Evolutionary conservation across 2,797 vertebrate species (phyloP), one percentile per base, ranked within the genome.

Genomic region (Pipistrellus pygmaeus): DNA sequence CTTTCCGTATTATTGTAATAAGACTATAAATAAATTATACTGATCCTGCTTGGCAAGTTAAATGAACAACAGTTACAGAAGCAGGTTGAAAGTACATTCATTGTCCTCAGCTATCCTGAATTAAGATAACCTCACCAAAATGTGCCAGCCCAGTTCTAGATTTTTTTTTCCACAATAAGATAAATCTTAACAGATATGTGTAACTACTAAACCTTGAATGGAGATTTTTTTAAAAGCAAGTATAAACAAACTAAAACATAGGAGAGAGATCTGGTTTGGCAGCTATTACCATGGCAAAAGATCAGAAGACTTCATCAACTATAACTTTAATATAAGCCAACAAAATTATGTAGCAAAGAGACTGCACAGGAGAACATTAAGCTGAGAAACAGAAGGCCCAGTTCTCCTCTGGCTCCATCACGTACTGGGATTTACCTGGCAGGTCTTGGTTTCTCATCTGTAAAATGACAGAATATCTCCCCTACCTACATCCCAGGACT

Each of bases 151-250:
- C 75, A 62, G 30, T 83, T 90, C 75, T 66, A 60, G n/a, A 72
- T 32, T 30, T 69, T 51, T 46, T 73, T 35, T 13, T 30, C 8
- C 62, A 76, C 62, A 53, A 69, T 89, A 91, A 82, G 41, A 82
- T 78, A 51, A 55, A 85, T 55, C 44, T 60, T 90, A 66, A 75
- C n/a, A 78, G 53, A 88, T 3, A 78, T 6, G 27, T 69, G 2
- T 80, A 90, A 85, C 72, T 32, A 84, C 80, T 69, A 95, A 93
- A 76, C 57, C 18, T 48, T 68, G 53, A 92, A 73, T 69, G 85
- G 66, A 85, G 53, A 30, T 64, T 27, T 89, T 75, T 72, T 62
- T 48, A 13, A 15, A 96, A 95, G n/a, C 41, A 94, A 90, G 6
- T 55, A 83, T 66, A 88, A 32, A 73, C 30, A 53, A 27, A 55